Conservation (phyloP, 2,113 vertebrate genomes). For the western clawed frog (Xenopus tropicalis) region DNA sequence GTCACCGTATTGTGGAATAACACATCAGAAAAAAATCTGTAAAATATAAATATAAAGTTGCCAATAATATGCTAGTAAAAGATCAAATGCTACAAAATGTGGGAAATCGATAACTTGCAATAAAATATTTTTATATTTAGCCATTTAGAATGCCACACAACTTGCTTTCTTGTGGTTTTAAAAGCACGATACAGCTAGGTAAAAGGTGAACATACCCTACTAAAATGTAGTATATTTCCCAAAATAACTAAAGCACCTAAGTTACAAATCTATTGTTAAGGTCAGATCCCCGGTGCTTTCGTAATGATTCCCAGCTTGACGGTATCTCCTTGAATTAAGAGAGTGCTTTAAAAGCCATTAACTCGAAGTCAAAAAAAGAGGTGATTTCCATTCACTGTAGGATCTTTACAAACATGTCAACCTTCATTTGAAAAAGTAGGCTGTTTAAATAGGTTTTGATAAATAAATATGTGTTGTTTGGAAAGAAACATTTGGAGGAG, state of each 20-base stretch:
- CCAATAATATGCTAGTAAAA: too few species aligned
- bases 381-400: conserved; percentile 25
- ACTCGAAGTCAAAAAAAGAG: conserved; percentile 22
- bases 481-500: background rate
- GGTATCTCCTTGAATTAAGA: conserved; percentile 33
- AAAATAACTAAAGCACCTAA: conserved; percentile 28
- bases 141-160: too few species aligned
- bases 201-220: background rate
- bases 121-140: too few species aligned
- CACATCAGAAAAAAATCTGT: too few species aligned
- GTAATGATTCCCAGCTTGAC: conserved; percentile 43
- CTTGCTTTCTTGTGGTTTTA: too few species aligned
- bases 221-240: conserved; percentile 3
- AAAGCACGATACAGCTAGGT: background rate
- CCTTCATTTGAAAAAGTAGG: conserved; percentile 30
- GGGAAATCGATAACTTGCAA: too few species aligned
- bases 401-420: conserved; percentile 34
- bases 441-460: conserved; percentile 10
- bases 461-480: conserved; percentile 9
- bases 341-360: conserved; percentile 45
- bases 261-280: conserved; percentile 34
- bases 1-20: too few species aligned
- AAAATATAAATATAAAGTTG: too few species aligned
- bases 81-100: too few species aligned
- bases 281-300: conserved; percentile 36